Conservation (phyloP, 2,113 vertebrate genomes). For the Gambusia affinis region DNA sequence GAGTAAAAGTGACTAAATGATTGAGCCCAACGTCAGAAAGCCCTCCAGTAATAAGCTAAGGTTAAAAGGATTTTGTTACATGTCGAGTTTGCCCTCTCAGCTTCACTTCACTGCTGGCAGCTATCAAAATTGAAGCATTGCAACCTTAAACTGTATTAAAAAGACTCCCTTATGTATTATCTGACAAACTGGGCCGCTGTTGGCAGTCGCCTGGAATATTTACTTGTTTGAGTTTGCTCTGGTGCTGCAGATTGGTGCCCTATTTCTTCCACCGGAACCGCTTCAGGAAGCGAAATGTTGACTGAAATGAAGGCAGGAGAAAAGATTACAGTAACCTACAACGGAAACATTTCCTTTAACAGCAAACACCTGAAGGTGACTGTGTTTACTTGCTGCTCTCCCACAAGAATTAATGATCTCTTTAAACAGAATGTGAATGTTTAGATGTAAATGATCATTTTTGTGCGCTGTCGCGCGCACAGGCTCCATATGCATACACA, state of each 20-base stretch:
- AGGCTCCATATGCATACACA: constrained; percentile 29
- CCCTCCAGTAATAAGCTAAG: neutral
- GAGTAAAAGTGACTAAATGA: neutral
- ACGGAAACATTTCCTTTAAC: neutral
- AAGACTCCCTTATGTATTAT: neutral
- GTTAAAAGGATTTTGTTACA: neutral
- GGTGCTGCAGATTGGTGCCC: neutral
- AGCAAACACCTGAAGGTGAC: constrained; percentile 11
- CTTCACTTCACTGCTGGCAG: constrained; percentile 11
- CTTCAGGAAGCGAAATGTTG: neutral
- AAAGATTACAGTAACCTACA: neutral
- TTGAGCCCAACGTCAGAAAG: neutral
- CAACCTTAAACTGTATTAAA: constrained; percentile 9
- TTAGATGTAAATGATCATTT: constrained; percentile 35
- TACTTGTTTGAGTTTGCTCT: neutral
- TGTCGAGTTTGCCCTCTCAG: neutral
- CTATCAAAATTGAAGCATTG: constrained; percentile 9
- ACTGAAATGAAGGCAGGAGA: neutral
- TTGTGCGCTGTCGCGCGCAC: constrained; percentile 22
- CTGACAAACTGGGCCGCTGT: constrained; percentile 12
- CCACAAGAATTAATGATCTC: constrained; percentile 12
- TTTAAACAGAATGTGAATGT: constrained; percentile 8
- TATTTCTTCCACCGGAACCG: neutral
- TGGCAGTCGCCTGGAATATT: neutral
- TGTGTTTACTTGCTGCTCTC: constrained; percentile 13